Evolutionary conservation across 2,888 invertebrate species (phyloP).

Genomic region (Embidobia sp.): DNA sequence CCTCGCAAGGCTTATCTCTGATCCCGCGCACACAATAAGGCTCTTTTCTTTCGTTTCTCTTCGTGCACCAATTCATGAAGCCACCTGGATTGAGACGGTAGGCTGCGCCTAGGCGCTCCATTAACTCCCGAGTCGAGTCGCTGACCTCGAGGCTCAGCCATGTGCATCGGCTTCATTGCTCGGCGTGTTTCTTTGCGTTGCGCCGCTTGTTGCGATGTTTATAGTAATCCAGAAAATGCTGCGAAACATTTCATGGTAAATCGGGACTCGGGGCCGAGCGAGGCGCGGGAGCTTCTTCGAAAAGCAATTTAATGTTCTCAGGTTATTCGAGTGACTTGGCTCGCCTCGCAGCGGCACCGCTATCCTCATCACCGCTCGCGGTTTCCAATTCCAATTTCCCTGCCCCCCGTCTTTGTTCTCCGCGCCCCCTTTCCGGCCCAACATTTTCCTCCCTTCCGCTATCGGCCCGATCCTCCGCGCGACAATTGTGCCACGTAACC

Average conservation of each 20-base stretch:
- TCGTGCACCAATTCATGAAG: constrained; percentile 79
- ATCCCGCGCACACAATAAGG: constrained; percentile 58
- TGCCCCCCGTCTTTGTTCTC: background rate
- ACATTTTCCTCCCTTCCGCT: no score
- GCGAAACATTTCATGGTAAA: constrained; percentile 62
- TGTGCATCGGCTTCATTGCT: constrained; percentile 79
- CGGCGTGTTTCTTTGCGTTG: constrained; percentile 68
- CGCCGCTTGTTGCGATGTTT: constrained; percentile 70
- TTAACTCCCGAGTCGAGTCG: constrained; percentile 80
- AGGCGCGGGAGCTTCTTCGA: constrained; percentile 50
- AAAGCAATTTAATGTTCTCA: constrained; percentile 61
- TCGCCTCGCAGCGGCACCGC: constrained; percentile 9
- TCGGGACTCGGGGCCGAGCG: constrained; percentile 25
- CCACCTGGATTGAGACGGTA: constrained; percentile 71
- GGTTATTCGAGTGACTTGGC: constrained; percentile 34
- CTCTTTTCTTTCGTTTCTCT: constrained; percentile 66
- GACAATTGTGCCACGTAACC: constrained; percentile 42
- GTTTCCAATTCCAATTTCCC: constrained; percentile 17
- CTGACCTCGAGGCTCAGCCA: constrained; percentile 81
- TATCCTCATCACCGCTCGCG: constrained; percentile 26
- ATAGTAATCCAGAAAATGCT: constrained; percentile 73
- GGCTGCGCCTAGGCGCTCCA: constrained; percentile 79
- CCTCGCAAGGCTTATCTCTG: constrained; percentile 57
- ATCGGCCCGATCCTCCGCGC: no score
- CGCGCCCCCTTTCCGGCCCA: constrained; percentile 8